A percentile compares a stretch with the other conserved stretches of the same genome.
These are phyloP conservation scores for Cydia splendana DNA, from an alignment of 1,140 invertebrate species.

Conservation along the genomic window DNA sequence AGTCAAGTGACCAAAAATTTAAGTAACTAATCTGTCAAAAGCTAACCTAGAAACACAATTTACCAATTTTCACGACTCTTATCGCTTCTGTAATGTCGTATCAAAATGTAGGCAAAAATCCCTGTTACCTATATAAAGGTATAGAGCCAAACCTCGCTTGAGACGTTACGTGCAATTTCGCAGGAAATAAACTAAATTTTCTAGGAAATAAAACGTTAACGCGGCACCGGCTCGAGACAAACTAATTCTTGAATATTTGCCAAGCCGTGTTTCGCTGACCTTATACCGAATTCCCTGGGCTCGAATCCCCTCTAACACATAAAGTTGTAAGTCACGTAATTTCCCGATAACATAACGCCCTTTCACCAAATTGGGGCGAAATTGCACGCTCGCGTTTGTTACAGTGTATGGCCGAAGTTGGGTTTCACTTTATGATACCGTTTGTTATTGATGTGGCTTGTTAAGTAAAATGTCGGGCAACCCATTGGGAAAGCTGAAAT, in stretches of 20 bases:
- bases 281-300: slow-evolving; percentile 18
- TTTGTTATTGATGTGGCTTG: slow-evolving; percentile 9
- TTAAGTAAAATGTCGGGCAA: slow-evolving; percentile 5
- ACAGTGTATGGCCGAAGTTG: slow-evolving; percentile 27
- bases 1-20: too few relatives aligned
- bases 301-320: background rate
- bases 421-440: slow-evolving; percentile 21
- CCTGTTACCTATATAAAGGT: background rate
- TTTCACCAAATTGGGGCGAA: background rate
- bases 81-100: background rate
- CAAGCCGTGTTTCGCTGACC: slow-evolving; percentile 31
- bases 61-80: background rate
- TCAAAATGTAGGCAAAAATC: background rate
- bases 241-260: slow-evolving; percentile 32
- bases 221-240: slow-evolving; percentile 19
- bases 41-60: background rate
- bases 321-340: background rate
- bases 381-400: slow-evolving; percentile 21
- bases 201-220: slow-evolving; percentile 27
- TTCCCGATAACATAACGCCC: background rate
- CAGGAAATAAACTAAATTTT: slow-evolving; percentile 21
- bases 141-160: background rate
- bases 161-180: slow-evolving; percentile 2
- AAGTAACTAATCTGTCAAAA: background rate
- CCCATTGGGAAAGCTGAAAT: background rate